phyloP scores from a whole-genome alignment of 92 coral and sea anemone genomes.

The Meandrina meandrites region DNA sequence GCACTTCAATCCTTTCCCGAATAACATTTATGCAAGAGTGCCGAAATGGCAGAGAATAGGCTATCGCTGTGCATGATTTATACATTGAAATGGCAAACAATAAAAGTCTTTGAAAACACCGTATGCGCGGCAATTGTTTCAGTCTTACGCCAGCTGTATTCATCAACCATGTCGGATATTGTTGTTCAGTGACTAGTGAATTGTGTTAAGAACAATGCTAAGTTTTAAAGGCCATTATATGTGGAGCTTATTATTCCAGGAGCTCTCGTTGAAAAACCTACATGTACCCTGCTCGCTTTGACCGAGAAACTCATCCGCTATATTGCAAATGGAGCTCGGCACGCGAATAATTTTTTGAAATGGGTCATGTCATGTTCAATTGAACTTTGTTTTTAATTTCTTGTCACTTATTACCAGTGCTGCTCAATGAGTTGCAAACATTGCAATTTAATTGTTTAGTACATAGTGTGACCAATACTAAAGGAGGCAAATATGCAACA shows the following conservation, averaged over 20 bases:
- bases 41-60: conserved; percentile 13
- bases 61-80: conserved; percentile 2
- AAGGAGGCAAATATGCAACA: neutral
- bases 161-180: conserved; percentile 16
- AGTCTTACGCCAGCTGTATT: conserved; percentile 11
- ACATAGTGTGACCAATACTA: neutral
- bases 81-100: neutral
- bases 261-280: neutral
- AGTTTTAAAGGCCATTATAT: neutral
- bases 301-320: neutral
- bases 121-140: conserved; percentile 8
- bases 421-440: neutral
- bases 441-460: neutral
- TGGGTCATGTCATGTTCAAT: neutral
- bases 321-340: neutral
- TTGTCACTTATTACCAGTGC: neutral
- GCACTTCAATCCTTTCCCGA: conserved; percentile 16
- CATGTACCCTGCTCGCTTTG: neutral
- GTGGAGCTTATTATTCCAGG: neutral
- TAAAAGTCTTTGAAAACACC: neutral
- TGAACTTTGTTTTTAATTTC: neutral
- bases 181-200: neutral
- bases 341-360: neutral
- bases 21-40: neutral
- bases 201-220: conserved; percentile 17